Evolutionary conservation across 2,113 vertebrate genomes (phyloP).

Genomic region (Mesitornis unicolor): DNA sequence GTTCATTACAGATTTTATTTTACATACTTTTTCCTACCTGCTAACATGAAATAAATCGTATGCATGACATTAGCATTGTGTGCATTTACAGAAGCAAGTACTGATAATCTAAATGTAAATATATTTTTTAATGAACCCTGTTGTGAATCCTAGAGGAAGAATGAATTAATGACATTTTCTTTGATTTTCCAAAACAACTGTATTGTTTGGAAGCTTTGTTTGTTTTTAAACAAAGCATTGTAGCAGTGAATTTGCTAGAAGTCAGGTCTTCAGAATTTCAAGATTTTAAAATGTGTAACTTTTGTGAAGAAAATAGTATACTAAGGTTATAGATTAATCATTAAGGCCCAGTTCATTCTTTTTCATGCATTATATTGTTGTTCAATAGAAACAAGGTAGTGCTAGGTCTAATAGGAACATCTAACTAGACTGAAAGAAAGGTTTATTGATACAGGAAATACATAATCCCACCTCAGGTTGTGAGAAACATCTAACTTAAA

Average conservation of each 20-base stretch:
- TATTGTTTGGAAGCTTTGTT: not conserved
- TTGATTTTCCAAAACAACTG: not conserved
- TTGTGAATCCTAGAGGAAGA: not conserved
- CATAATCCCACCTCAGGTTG: not conserved
- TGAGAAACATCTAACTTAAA: not conserved
- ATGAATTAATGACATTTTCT: not conserved
- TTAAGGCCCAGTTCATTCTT: not conserved
- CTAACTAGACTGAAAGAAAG: not conserved
- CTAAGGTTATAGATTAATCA: not conserved
- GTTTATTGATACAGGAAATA: not conserved
- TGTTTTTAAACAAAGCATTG: not conserved
- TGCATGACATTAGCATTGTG: constrained; percentile 50
- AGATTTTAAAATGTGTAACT: not conserved
- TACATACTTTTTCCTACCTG: constrained; percentile 33
- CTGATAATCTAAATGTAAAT: not conserved
- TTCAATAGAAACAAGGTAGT: not conserved
- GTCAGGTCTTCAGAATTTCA: not conserved
- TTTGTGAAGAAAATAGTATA: not conserved
- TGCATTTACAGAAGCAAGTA: constrained; percentile 29
- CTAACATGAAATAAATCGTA: constrained; percentile 52
- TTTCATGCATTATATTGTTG: not conserved
- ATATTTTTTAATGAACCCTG: not conserved
- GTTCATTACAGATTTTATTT: constrained; percentile 19
- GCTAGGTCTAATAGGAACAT: not conserved
- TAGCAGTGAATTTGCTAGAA: not conserved